Evolutionary conservation across 2,113 vertebrate genomes (phyloP).

Genomic region (Aphyosemion australe): DNA sequence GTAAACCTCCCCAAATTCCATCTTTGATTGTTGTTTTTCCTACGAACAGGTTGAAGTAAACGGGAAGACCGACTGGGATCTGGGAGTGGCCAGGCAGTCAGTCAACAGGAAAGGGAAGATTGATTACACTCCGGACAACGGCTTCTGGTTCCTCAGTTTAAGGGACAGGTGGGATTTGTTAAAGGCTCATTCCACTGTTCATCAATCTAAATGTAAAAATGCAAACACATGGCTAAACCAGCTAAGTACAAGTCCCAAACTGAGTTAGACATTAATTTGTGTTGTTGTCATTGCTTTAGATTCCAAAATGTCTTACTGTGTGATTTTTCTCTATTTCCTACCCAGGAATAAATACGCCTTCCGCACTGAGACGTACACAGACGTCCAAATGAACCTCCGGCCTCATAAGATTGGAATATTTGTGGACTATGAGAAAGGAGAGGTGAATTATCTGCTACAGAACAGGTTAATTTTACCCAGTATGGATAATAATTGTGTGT

Average conservation of each 20-base stretch:
- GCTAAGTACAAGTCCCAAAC: no score
- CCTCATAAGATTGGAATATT: constrained; percentile 67
- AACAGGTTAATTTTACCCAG: no score
- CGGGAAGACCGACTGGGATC: constrained; percentile 78
- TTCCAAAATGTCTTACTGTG: neutral
- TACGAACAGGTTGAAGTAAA: constrained; percentile 72
- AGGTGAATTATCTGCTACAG: constrained; percentile 38
- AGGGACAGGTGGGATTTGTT: constrained; percentile 64
- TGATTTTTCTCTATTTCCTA: neutral
- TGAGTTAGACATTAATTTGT: no score
- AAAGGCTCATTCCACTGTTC: no score
- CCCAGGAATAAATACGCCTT: constrained; percentile 68
- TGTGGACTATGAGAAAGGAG: constrained; percentile 70
- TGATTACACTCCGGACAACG: constrained; percentile 70
- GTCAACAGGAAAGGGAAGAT: constrained; percentile 78
- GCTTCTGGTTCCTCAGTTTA: constrained; percentile 80
- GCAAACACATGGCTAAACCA: no score
- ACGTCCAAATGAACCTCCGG: constrained; percentile 30
- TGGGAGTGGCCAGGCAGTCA: constrained; percentile 71
- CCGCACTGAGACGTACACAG: constrained; percentile 53
- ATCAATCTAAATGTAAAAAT: no score
- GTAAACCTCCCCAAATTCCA: neutral
- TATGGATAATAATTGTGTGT: neutral
- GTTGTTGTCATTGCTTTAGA: no score
- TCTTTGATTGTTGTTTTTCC: neutral